Conservation (phyloP, 2,888 invertebrate species). For the Lathronympha strigana region DNA sequence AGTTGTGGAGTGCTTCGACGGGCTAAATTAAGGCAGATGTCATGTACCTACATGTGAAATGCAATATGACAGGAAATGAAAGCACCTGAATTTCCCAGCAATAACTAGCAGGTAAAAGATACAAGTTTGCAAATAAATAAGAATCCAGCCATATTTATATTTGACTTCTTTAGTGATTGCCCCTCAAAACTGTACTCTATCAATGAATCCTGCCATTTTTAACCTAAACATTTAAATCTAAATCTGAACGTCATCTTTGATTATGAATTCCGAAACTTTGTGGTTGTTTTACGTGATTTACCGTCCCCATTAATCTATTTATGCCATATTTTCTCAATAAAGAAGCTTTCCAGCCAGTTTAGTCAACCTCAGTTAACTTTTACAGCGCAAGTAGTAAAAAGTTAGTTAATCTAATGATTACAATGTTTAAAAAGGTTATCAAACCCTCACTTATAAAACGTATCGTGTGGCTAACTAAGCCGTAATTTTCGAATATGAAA, state of each 20-base stretch:
- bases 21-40: slow-evolving; percentile 38
- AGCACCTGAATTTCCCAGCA: slow-evolving; percentile 6
- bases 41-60: slow-evolving; percentile 33
- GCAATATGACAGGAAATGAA: slow-evolving; percentile 38
- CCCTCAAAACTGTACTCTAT: too few relatives aligned
- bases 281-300: neutral
- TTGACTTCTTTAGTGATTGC: neutral
- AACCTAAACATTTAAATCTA: too few relatives aligned
- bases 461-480: slow-evolving; percentile 43
- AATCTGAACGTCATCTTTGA: neutral
- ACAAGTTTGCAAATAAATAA: neutral
- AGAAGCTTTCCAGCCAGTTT: slow-evolving; percentile 26
- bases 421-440: slow-evolving; percentile 35
- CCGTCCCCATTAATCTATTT: neutral
- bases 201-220: too few relatives aligned
- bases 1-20: slow-evolving; percentile 40
- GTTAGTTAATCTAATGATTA: slow-evolving; percentile 36
- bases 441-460: slow-evolving; percentile 32
- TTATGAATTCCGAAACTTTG: neutral
- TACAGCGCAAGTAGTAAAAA: slow-evolving; percentile 26
- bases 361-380: slow-evolving; percentile 25
- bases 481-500: slow-evolving; percentile 58
- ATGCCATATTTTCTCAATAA: neutral
- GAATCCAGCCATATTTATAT: neutral
- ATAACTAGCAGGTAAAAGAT: slow-evolving; percentile 10